Evolutionary conservation across 2,113 vertebrate species (phyloP), one percentile per base, ranked within the genome.

Genomic region (Ornithorhynchus anatinus): DNA sequence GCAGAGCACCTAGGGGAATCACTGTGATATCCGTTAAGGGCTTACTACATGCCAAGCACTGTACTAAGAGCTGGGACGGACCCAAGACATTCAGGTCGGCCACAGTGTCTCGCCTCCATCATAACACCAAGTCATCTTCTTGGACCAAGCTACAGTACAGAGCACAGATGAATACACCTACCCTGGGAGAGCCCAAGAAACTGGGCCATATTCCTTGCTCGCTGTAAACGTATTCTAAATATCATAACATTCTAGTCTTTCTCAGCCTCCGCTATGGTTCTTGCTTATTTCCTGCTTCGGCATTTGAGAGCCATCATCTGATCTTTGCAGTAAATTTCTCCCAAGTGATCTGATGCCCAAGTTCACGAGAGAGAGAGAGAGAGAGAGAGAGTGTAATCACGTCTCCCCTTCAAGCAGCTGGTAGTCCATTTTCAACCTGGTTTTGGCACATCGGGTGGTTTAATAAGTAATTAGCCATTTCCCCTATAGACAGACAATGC

Each of bases 381-480:
- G 17, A 6, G 25, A 45, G n/a, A 22, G 43, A 5, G n/a, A 1
- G 22, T 3, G 29, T 47, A 32, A 40, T 48, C 33, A 36, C 0
- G 0, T 59, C 35, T 36, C 70, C 52, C 52, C 59, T 42, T 66
- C 74, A 35, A 72, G 44, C 69, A 48, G 36, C 54, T 16, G 6
- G 7, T 2, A 59, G 77, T 81, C 59, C 81, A 81, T 86, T 59
- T 84, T 86, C 82, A 89, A 86, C 71, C 56, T 48, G 65, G 44
- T 2, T 56, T 58, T 45, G 62, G 68, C 69, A 79, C 36, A 23
- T 43, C 9, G 29, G 19, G 72, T 54, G 65, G 73, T 73, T 88
- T 84, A 90, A 84, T 86, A 77, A 86, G 59, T 79, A 83, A 87
- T 89, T 78, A 80, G 67, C 57, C 0, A 0, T 59, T 86, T 84